These are phyloP conservation scores for Imbricaverruca yamaguchii DNA, from an alignment of 2,888 invertebrate genomes.

Conservation along the genomic window DNA sequence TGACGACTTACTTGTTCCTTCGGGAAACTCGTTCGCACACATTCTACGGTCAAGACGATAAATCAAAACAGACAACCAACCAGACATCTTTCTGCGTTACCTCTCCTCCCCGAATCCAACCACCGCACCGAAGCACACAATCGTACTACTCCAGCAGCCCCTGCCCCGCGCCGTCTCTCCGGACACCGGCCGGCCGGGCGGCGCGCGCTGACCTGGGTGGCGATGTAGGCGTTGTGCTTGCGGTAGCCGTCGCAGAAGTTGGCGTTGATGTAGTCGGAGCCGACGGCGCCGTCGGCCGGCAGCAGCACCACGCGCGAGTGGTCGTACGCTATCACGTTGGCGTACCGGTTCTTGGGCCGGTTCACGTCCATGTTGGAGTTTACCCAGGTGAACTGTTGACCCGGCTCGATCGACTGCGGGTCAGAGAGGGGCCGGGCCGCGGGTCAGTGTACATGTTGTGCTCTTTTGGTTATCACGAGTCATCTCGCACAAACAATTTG, in stretches of 20 bases:
- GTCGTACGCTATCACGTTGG: conserved; percentile 98
- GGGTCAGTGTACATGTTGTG: no score
- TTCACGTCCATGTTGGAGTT: conserved; percentile 96
- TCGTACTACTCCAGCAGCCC: neutral
- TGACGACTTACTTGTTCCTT: no score
- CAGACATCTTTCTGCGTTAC: no score
- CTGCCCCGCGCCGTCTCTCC: no score
- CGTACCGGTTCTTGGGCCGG: conserved; percentile 97
- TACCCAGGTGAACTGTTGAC: conserved; percentile 99
- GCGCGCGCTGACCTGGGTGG: conserved; percentile 61
- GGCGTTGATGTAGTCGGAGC: conserved; percentile 97
- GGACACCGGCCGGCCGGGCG: neutral
- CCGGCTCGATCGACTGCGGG: conserved; percentile 85
- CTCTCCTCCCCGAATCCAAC: no score
- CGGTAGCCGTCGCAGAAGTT: conserved; percentile 99
- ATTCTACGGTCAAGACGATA: no score
- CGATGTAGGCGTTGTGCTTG: conserved; percentile 96
- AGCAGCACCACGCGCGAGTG: conserved; percentile 93
- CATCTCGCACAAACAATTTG: no score
- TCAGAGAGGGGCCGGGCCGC: neutral
- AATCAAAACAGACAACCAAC: no score
- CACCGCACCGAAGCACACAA: no score
- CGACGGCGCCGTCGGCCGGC: conserved; percentile 75
- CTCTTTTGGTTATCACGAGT: no score
- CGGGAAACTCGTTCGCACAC: no score